Evolutionary conservation across 2,888 invertebrate genomes (phyloP), one percentile per base, ranked within the genome.

Genomic region (Rapana venosa): DNA sequence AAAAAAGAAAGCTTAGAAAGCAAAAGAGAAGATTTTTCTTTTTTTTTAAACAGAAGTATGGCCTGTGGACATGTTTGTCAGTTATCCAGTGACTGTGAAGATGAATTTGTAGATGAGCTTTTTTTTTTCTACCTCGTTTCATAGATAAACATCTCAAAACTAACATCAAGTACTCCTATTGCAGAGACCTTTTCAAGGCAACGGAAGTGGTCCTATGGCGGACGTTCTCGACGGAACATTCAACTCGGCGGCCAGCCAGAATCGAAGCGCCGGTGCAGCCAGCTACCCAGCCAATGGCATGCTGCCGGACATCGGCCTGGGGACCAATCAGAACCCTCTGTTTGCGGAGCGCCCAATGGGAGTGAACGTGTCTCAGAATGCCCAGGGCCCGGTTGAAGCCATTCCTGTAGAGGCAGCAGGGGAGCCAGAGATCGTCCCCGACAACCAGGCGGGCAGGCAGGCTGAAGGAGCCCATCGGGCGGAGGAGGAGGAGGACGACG

Each of bases 191-290:
- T 83, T 74, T 47, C 85, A 26, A n/a, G 86, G 36, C n/a, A 79
- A 36, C 6, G 81, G 70, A 30, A 87, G 70, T 36, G 91, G 89
- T 20, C 88, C 90, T 15, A 89, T 91, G 61, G 92, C 92, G 5
- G 92, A 92, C 83, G 90, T 92, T 56, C 81, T 92, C n/a, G 91
- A 92, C 87, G 93, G 91, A 61, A 90, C 92, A 0, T 84, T 92
- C 20, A 66, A 88, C 56, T 90, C 91, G 17, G 87, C 89, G 17
- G 32, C 36, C 30, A 15, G 36, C 61, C 88, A 66, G n/a, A 35
- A 32, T 47, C 83, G 88, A 83, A 70, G n/a, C 1, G 87, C 88
- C n/a, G 88, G 90, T 35, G 83, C 90, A 15, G 87, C 87, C 22
- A 91, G 90, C 26, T 88, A 79, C 58, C 36, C 85, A 70, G 89